Base-by-base conservation (phyloP, 2,888 invertebrate genomes). In the Ellobium chinense region DNA sequence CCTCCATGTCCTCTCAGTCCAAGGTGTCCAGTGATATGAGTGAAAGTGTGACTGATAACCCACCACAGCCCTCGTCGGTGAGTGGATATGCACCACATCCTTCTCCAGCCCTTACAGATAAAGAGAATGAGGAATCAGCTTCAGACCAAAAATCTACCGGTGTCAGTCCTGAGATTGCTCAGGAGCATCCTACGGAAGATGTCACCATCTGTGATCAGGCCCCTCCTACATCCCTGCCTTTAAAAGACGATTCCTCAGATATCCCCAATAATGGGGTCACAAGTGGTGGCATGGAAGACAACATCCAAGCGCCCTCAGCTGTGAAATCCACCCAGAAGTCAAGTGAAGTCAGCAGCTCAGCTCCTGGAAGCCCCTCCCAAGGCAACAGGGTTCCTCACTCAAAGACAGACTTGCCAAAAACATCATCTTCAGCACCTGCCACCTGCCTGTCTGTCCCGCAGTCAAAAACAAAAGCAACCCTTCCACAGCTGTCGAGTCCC, bases 21-120 rank as follows among this genome's bases (percentile, higher is more conserved):
- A 56, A 68, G 62, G 56, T 46, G 27, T 72, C 58, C 56, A 68
- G 27, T 68, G 78, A 24, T 65, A 69, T n/a, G 29, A 36, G 9
- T 27, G 72, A 72, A 37, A 36, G 18, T 18, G 1, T 31, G 29
- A 24, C 4, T 68, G 58, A 58, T 72, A 72, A 74, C 46, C 63
- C 56, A 39, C 37, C 27, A 63, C 29, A 21, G 12, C 72, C 31
- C 14, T 24, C 72, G 24, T 36, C 72, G 58, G 36, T 37, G 27
- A 3, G 18, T 37, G 60, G n/a, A 12, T 12, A 60, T 36, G 1
- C 58, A 27, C 24, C 29, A 70, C 56, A 37, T 39, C 39, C 39
- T 9, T 24, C 9, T 14, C 9, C n/a, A 9, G 14, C 46, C 46
- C 14, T 3, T 54, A 39, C 58, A 21, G 31, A 34, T 34, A 34